A percentile compares a stretch with the other conserved stretches of the same genome.
These are phyloP conservation scores for Habroteleia sp. DNA, from an alignment of 2,888 invertebrate genomes.

Conservation along the genomic window DNA sequence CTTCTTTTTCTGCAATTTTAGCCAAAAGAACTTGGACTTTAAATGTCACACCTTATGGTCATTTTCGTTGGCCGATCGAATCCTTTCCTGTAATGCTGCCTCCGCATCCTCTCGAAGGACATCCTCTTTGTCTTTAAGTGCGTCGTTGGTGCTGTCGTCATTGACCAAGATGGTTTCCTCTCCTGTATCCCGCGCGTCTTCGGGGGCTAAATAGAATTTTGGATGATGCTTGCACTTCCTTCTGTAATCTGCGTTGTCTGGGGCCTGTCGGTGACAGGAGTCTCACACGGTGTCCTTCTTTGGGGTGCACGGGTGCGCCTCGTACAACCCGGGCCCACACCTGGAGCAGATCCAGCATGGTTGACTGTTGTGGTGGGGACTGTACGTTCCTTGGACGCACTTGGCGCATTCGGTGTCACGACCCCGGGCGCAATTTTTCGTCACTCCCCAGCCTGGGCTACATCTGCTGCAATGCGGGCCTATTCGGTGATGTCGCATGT, in stretches of 20 bases:
- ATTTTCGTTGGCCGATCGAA: conserved; percentile 35
- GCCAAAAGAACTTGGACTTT: conserved; percentile 26
- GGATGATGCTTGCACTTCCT: conserved; percentile 70
- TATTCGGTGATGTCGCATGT: conserved; percentile 76
- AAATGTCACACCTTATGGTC: conserved; percentile 47
- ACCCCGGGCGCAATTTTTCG: conserved; percentile 73
- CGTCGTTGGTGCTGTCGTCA: conserved; percentile 64
- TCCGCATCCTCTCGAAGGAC: conserved; percentile 74
- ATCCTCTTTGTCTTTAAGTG: conserved; percentile 67
- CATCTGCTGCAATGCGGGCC: conserved; percentile 79
- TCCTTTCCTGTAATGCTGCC: conserved; percentile 65
- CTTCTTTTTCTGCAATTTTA: conserved; percentile 20
- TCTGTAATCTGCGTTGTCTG: conserved; percentile 73
- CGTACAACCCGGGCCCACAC: conserved; percentile 80
- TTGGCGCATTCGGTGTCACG: conserved; percentile 79
- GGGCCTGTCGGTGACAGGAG: conserved; percentile 77
- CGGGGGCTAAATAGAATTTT: conserved; percentile 77
- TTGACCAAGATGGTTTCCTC: conserved; percentile 77
- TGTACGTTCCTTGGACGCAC: conserved; percentile 78
- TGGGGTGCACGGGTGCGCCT: conserved; percentile 79
- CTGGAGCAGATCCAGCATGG: conserved; percentile 81
- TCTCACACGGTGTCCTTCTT: conserved; percentile 80
- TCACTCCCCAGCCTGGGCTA: conserved; percentile 80
- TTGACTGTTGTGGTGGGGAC: conserved; percentile 79
- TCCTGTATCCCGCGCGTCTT: conserved; percentile 76